phyloP scores from a whole-genome alignment of 2,113 vertebrate species.

The Peromyscus leucopus region DNA sequence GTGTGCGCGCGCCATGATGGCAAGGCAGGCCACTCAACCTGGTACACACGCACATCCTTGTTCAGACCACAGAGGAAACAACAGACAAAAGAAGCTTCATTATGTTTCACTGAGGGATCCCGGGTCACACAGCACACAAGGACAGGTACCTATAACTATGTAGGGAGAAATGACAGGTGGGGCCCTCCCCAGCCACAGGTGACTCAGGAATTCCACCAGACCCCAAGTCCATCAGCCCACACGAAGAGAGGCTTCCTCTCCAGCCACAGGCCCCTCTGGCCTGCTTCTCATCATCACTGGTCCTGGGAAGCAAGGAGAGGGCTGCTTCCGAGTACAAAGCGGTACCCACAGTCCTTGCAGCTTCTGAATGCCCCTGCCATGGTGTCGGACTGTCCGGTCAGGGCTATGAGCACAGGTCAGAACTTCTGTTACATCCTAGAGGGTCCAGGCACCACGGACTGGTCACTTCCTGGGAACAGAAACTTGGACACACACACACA shows the following conservation, averaged over 20 bases:
- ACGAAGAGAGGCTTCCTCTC: not conserved
- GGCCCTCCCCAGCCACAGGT: not conserved
- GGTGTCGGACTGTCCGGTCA: not conserved
- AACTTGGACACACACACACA: not conserved
- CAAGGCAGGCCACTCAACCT: too few relatives aligned
- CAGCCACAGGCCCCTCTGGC: not conserved
- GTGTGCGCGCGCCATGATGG: accelerated
- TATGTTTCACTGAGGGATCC: slow-evolving; percentile 14
- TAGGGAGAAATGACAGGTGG: not conserved
- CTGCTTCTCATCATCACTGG: not conserved
- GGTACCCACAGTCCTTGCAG: not conserved
- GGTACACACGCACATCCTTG: accelerated
- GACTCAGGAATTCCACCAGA: not conserved
- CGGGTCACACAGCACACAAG: not conserved
- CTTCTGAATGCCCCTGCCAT: not conserved
- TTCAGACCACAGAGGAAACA: not conserved
- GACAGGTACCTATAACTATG: not conserved
- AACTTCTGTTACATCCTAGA: not conserved
- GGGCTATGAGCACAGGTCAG: not conserved
- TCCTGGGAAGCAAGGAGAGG: not conserved
- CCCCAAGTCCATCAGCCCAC: not conserved
- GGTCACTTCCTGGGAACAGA: slow-evolving; percentile 23
- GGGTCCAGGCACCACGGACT: not conserved
- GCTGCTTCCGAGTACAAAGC: not conserved
- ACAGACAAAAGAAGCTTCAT: not conserved